phyloP scores from a whole-genome alignment of 37 sponge, comb jelly and placozoan genomes.

The Aplysina aerophoba region DNA sequence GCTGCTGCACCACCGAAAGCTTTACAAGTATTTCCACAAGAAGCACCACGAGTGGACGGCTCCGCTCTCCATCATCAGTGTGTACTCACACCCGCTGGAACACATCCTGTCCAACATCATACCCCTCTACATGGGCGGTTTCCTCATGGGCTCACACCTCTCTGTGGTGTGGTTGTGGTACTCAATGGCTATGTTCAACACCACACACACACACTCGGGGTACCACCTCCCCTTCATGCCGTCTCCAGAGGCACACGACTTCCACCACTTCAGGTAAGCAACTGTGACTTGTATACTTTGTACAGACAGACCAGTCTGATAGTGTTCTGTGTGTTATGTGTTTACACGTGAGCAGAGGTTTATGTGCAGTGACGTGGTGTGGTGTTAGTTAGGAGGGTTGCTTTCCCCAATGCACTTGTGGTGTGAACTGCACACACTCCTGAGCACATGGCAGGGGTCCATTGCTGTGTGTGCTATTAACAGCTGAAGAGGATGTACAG shows the following conservation, averaged over 20 bases:
- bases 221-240: slow-evolving; percentile 93
- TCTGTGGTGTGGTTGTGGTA: slow-evolving; percentile 83
- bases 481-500: too few relatives aligned
- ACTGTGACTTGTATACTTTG: too few relatives aligned
- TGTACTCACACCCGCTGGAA: slow-evolving; percentile 91
- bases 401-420: too few relatives aligned
- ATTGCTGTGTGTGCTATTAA: too few relatives aligned
- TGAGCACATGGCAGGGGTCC: too few relatives aligned
- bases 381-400: too few relatives aligned
- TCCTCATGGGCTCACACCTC: slow-evolving; percentile 76
- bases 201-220: slow-evolving; percentile 80
- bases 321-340: too few relatives aligned
- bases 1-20: slow-evolving; percentile 69
- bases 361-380: too few relatives aligned
- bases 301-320: too few relatives aligned
- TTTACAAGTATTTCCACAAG: slow-evolving; percentile 95
- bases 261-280: slow-evolving; percentile 84
- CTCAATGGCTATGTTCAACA: slow-evolving; percentile 58
- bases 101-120: slow-evolving; percentile 70
- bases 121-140: slow-evolving; percentile 66
- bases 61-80: slow-evolving; percentile 68
- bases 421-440: too few relatives aligned
- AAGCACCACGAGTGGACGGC: slow-evolving; percentile 94
- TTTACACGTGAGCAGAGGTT: too few relatives aligned
- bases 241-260: slow-evolving; percentile 93